These are phyloP conservation scores for Lasiommata megera DNA, from an alignment of 2,888 invertebrate species.

Conservation along the genomic window DNA sequence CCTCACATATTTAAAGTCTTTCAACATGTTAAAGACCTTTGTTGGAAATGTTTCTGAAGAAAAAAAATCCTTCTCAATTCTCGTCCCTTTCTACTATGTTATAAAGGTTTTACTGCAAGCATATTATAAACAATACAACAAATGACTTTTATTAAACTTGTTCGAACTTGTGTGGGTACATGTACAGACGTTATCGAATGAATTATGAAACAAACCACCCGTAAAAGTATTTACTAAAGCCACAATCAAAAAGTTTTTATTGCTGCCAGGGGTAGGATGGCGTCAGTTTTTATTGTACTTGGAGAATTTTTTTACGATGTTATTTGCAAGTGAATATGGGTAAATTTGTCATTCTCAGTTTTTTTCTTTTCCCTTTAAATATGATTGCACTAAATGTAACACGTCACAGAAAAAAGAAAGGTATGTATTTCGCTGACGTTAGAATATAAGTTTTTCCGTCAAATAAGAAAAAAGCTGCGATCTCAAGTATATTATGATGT, in stretches of 20 bases:
- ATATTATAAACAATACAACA: neutral
- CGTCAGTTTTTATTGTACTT: conserved; percentile 28
- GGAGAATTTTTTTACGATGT: conserved; percentile 20
- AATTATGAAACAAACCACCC: conserved; percentile 32
- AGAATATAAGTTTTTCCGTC: too few species aligned
- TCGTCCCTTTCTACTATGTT: too few species aligned
- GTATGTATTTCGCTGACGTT: too few species aligned
- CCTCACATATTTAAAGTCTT: too few species aligned
- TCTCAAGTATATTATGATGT: too few species aligned
- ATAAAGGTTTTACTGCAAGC: too few species aligned
- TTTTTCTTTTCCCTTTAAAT: conserved; percentile 1
- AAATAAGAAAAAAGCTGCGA: too few species aligned
- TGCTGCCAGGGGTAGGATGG: conserved; percentile 22
- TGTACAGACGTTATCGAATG: conserved; percentile 27
- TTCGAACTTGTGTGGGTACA: conserved; percentile 5
- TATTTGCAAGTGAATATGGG: conserved; percentile 23
- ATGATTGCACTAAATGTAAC: neutral
- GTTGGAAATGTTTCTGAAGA: too few species aligned
- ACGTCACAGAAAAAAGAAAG: neutral
- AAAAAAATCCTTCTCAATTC: too few species aligned
- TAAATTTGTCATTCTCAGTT: conserved; percentile 11
- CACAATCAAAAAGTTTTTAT: conserved; percentile 26
- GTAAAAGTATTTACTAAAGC: conserved; percentile 25
- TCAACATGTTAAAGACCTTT: too few species aligned
- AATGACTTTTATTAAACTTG: conserved; percentile 20